A percentile compares a stretch with the other conserved stretches of the same genome.
Conservation (phyloP, 2,888 invertebrate species). For the Lobophora halterata region DNA sequence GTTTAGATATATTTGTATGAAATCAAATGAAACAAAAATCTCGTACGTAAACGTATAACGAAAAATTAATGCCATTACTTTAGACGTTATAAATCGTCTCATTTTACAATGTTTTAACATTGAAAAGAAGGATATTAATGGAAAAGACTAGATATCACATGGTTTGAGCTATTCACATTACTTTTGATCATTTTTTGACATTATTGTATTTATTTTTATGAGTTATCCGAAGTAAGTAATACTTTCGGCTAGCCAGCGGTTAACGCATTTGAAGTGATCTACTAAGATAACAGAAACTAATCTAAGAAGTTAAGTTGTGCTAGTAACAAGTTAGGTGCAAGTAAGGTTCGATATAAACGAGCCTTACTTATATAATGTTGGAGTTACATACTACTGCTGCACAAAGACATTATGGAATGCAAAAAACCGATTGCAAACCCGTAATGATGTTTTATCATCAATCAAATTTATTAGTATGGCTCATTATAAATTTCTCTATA, state of each 20-base stretch:
- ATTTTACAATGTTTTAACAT: constrained; percentile 21
- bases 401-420: no score
- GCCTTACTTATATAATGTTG: constrained; percentile 7
- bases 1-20: constrained; percentile 1
- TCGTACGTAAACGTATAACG: no score
- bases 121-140: constrained; percentile 55
- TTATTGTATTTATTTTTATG: constrained; percentile 41
- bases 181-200: constrained; percentile 49
- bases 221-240: no score
- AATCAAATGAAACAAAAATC: no score
- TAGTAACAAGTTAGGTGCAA: constrained; percentile 24
- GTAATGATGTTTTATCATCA: no score
- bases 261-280: constrained; percentile 17
- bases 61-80: no score
- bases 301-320: constrained; percentile 27
- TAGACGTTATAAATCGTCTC: no score
- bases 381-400: no score
- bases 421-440: no score
- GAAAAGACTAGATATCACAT: constrained; percentile 80
- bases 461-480: constrained; percentile 9
- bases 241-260: no score
- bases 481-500: constrained; percentile 8
- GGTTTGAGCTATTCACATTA: constrained; percentile 71
- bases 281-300: constrained; percentile 40
- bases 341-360: constrained; percentile 11